phyloP scores from a whole-genome alignment of 2,797 vertebrate genomes.

The Setipinna tenuifilis region DNA sequence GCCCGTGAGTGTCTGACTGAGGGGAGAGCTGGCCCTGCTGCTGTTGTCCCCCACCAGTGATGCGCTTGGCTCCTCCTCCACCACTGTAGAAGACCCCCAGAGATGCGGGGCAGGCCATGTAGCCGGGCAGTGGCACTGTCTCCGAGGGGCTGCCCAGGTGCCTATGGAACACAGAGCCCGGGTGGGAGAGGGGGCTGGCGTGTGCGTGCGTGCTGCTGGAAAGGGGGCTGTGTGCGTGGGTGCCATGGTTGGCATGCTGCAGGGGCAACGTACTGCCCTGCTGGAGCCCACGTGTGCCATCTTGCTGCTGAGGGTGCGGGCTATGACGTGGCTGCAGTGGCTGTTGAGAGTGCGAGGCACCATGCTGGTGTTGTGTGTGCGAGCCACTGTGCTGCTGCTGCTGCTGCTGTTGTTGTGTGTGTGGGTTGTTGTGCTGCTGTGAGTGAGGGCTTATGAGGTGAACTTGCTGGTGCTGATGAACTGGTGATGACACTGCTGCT shows the following conservation, averaged over 20 bases:
- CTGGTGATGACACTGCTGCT: background rate
- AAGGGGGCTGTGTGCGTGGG: slow-evolving; percentile 15
- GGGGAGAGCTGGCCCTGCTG: slow-evolving; percentile 79
- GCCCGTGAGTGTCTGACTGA: slow-evolving; percentile 76
- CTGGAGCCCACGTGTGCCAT: background rate
- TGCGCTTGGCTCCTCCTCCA: slow-evolving; percentile 46
- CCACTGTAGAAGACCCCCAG: slow-evolving; percentile 81
- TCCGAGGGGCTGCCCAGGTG: slow-evolving; percentile 40
- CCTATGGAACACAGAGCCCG: slow-evolving; percentile 51
- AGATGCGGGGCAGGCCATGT: slow-evolving; percentile 78
- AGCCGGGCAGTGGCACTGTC: slow-evolving; percentile 56
- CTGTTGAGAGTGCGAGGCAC: background rate
- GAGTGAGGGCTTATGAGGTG: slow-evolving; percentile 67
- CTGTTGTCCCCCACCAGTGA: slow-evolving; percentile 61
- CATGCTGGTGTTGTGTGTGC: slow-evolving; percentile 35
- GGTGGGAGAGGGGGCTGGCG: slow-evolving; percentile 30
- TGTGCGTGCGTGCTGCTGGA: slow-evolving; percentile 32
- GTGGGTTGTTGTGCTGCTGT: no score
- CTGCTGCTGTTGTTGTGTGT: slow-evolving; percentile 62
- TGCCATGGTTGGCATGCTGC: slow-evolving; percentile 18
- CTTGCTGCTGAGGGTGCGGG: background rate
- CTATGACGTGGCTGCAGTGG: background rate
- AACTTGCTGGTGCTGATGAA: slow-evolving; percentile 64
- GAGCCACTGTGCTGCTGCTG: slow-evolving; percentile 55
- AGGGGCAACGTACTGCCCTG: background rate